Evolutionary conservation across 2,797 vertebrate species (phyloP).

Genomic region (Xenops minutus): DNA sequence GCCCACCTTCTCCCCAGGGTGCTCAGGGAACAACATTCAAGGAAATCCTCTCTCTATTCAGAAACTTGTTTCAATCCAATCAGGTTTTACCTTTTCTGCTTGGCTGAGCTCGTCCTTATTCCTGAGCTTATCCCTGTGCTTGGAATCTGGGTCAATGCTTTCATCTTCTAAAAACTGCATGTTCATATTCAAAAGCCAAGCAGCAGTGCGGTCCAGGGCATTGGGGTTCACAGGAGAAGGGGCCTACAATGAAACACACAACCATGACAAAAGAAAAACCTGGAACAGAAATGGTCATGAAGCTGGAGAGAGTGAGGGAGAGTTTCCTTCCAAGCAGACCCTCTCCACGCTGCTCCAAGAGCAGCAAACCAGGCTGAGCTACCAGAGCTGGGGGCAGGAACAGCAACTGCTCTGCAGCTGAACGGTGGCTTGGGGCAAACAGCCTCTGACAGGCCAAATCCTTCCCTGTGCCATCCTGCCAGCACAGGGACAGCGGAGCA

Average conservation of each 20-base stretch:
- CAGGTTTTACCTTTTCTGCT: slow-evolving; percentile 94
- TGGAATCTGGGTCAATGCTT: slow-evolving; percentile 90
- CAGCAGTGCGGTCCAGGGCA: slow-evolving; percentile 99
- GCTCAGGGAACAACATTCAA: slow-evolving; percentile 30
- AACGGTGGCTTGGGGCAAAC: background rate
- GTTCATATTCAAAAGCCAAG: slow-evolving; percentile 99
- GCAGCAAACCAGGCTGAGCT: background rate
- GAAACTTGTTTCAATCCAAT: slow-evolving; percentile 56
- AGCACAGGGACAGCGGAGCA: accelerated
- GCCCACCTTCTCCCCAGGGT: slow-evolving; percentile 28
- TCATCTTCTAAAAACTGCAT: slow-evolving; percentile 98
- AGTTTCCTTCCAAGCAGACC: slow-evolving; percentile 4
- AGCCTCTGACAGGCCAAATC: background rate
- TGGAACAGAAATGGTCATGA: slow-evolving; percentile 57
- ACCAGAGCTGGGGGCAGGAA: background rate
- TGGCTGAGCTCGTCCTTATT: slow-evolving; percentile 96
- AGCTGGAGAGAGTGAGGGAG: background rate
- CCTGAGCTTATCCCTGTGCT: slow-evolving; percentile 89
- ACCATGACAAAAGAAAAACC: slow-evolving; percentile 71
- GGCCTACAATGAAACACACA: slow-evolving; percentile 93
- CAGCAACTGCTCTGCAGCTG: background rate
- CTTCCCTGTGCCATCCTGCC: background rate
- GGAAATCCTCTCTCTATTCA: slow-evolving; percentile 56
- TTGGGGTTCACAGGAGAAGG: slow-evolving; percentile 98
- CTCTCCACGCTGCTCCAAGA: background rate